Evolutionary conservation across 2,113 vertebrate species (phyloP).

Genomic region (Cervus canadensis): DNA sequence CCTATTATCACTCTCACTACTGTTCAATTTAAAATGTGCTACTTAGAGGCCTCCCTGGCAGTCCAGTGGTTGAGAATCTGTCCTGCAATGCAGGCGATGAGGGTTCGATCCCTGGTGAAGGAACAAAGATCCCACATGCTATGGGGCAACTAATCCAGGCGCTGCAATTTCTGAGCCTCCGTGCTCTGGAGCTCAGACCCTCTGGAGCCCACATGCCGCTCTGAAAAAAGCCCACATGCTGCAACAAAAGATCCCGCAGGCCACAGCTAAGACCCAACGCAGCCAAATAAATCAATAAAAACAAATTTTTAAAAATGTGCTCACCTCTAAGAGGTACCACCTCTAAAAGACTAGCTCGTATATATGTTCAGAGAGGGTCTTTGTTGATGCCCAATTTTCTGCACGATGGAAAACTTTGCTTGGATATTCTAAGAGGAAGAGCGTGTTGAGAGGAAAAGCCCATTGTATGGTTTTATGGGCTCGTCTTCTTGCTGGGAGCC

Average conservation of each 20-base stretch:
- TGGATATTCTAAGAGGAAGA: conserved; percentile 53
- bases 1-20: conserved; percentile 46
- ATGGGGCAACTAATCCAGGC: neutral
- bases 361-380: conserved; percentile 60
- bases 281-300: neutral
- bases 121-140: neutral
- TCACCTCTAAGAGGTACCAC: conserved; percentile 8
- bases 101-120: neutral
- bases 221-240: neutral
- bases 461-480: conserved; percentile 74
- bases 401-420: conserved; percentile 62
- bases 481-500: conserved; percentile 75
- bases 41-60: neutral
- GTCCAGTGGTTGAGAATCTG: neutral
- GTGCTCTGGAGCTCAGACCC: neutral
- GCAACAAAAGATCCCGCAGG: neutral
- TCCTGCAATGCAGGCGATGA: neutral
- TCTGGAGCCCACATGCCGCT: neutral
- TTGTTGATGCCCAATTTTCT: conserved; percentile 75
- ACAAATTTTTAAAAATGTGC: neutral
- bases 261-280: accelerated
- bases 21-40: conserved; percentile 65
- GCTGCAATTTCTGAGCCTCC: neutral
- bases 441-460: conserved; percentile 61
- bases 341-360: conserved; percentile 57